phyloP scores from a whole-genome alignment of 2,888 invertebrate species.

The Oligia fasciuncula region DNA sequence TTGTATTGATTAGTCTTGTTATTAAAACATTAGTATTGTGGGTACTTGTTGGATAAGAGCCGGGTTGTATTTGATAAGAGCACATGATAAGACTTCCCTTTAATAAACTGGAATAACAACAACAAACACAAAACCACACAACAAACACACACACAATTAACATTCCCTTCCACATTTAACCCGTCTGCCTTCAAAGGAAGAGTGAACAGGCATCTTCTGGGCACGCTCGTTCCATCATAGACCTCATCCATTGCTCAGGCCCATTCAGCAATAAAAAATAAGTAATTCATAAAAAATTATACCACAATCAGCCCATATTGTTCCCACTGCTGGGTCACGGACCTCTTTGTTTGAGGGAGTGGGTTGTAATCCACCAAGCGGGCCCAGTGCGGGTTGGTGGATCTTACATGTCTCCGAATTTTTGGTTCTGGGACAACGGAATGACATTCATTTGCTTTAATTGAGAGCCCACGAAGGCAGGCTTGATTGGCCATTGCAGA shows the following conservation, averaged over 20 bases:
- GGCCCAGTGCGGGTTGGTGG: neutral
- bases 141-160: too few species aligned
- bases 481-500: neutral
- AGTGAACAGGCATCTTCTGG: too few species aligned
- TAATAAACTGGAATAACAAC: too few species aligned
- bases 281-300: too few species aligned
- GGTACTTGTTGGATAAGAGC: neutral
- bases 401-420: neutral
- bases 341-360: neutral
- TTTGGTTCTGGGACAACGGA: neutral
- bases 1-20: slow-evolving; percentile 54
- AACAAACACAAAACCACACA: too few species aligned
- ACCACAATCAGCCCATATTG: neutral
- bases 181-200: too few species aligned
- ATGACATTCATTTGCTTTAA: neutral
- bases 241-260: too few species aligned
- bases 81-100: neutral
- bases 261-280: too few species aligned
- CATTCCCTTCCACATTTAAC: too few species aligned
- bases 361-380: too few species aligned
- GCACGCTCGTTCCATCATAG: too few species aligned
- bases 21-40: slow-evolving; percentile 30
- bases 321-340: neutral
- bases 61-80: neutral
- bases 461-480: neutral